These are phyloP conservation scores for Hirudinaria manillensis DNA, from an alignment of 2,888 invertebrate species.

Conservation along the genomic window DNA sequence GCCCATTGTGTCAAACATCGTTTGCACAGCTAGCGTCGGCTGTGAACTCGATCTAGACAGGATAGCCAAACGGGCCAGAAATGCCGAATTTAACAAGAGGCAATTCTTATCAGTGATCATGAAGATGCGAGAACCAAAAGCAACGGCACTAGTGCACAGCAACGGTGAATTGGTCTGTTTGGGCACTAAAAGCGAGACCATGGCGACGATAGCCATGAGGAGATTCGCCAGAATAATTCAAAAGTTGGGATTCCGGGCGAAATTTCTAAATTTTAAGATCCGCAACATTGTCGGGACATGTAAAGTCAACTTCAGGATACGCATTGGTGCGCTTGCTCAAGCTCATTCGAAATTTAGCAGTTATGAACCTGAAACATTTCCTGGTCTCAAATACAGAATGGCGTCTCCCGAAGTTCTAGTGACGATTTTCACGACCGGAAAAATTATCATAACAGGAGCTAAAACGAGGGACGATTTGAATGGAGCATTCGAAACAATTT, in stretches of 20 bases:
- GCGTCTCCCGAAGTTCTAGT: background rate
- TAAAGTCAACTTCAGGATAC: slow-evolving; percentile 78
- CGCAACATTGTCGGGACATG: slow-evolving; percentile 82
- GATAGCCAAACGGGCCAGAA: background rate
- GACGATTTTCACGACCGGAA: background rate
- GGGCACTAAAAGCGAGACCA: slow-evolving; percentile 74
- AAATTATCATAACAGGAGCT: background rate
- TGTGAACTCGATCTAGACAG: background rate
- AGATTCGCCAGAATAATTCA: slow-evolving; percentile 79
- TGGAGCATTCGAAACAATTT: background rate
- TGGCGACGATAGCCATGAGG: slow-evolving; percentile 70
- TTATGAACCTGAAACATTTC: background rate
- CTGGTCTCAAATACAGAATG: slow-evolving; percentile 3
- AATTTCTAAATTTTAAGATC: slow-evolving; percentile 73
- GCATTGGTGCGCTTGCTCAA: slow-evolving; percentile 72
- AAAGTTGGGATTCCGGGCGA: slow-evolving; percentile 72
- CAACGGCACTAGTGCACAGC: slow-evolving; percentile 74
- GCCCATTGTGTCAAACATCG: background rate
- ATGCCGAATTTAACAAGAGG: background rate
- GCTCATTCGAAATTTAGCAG: slow-evolving; percentile 71
- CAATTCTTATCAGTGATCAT: slow-evolving; percentile 93
- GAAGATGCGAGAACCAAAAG: slow-evolving; percentile 74
- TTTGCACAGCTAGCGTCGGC: background rate
- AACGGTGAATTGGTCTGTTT: slow-evolving; percentile 83
- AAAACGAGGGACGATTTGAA: background rate